Evolutionary conservation across 2,113 vertebrate genomes (phyloP).

Genomic region (Peromyscus maniculatus): DNA sequence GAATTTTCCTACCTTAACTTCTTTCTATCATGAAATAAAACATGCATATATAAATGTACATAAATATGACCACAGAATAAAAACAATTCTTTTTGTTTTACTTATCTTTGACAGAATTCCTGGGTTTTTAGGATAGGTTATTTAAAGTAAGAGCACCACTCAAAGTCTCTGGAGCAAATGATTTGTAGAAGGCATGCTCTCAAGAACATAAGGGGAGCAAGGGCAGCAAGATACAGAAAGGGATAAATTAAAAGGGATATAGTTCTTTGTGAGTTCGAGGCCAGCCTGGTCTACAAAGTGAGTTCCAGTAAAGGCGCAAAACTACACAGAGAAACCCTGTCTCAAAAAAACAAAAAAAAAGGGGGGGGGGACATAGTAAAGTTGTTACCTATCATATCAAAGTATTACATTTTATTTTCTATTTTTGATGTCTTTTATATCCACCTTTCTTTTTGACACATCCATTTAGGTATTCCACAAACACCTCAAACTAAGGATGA

Average conservation of each 20-base stretch:
- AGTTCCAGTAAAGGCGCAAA: too few relatives aligned
- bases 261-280: too few relatives aligned
- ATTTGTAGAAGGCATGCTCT: not conserved
- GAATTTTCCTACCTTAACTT: not conserved
- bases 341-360: too few relatives aligned
- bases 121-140: not conserved
- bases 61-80: not conserved
- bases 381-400: not conserved
- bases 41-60: not conserved
- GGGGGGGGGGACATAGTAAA: not conserved
- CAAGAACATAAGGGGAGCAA: not conserved
- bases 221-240: not conserved
- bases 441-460: not conserved
- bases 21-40: not conserved
- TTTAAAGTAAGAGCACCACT: conserved; percentile 18
- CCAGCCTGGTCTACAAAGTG: too few relatives aligned
- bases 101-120: conserved; percentile 24
- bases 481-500: not conserved
- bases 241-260: not conserved
- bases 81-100: conserved; percentile 20
- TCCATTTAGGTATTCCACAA: not conserved
- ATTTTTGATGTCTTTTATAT: not conserved
- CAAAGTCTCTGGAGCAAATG: not conserved
- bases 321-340: too few relatives aligned
- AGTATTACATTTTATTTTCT: not conserved